Percentiles rank a stretch among this genome's conserved stretches.
Evolutionary conservation across 2,113 vertebrate species (phyloP).

Genomic region (Plotosus lineatus): DNA sequence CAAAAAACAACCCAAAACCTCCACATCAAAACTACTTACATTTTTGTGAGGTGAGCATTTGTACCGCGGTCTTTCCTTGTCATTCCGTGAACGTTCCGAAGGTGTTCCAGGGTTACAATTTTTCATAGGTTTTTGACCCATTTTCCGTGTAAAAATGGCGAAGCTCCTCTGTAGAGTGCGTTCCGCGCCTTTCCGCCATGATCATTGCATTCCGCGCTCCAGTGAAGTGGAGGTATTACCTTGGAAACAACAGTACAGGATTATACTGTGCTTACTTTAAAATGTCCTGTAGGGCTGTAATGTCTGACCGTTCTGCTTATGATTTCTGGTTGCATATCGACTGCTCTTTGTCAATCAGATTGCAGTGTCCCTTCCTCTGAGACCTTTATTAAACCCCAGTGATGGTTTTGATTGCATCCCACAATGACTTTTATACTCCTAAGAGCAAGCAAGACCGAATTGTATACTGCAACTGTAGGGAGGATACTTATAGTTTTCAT

Average conservation of each 20-base stretch:
- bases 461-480: slow-evolving; percentile 4
- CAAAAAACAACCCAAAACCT: no score
- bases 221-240: no score
- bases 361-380: slow-evolving; percentile 48
- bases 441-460: slow-evolving; percentile 35
- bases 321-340: slow-evolving; percentile 58
- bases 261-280: neutral
- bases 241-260: neutral
- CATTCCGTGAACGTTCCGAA: no score
- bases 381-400: slow-evolving; percentile 63
- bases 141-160: no score
- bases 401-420: slow-evolving; percentile 62
- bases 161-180: no score
- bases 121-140: no score
- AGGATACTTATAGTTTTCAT: neutral
- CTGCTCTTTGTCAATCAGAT: slow-evolving; percentile 58
- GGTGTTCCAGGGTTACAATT: no score
- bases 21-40: no score
- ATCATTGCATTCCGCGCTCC: no score
- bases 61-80: no score
- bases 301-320: slow-evolving; percentile 23
- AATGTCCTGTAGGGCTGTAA: neutral
- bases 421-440: slow-evolving; percentile 51
- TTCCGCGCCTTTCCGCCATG: no score
- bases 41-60: no score